These are phyloP conservation scores for Polyodon spathula DNA, from an alignment of 2,113 vertebrate species.

Conservation along the genomic window DNA sequence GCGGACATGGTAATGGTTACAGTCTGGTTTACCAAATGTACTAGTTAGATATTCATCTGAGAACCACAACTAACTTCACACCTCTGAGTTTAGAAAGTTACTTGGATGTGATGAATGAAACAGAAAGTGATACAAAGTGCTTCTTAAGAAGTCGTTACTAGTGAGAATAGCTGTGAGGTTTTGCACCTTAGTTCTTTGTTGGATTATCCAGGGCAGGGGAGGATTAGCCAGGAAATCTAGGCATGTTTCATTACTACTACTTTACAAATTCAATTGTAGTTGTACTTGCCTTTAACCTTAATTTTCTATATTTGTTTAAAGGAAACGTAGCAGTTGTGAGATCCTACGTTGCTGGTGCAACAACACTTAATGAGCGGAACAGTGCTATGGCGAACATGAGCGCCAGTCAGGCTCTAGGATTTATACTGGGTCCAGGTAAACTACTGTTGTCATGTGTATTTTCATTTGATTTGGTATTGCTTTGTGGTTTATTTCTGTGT, in stretches of 20 bases:
- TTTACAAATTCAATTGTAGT: not conserved
- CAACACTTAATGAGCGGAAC: slow-evolving; percentile 81
- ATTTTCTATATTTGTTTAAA: slow-evolving; percentile 26
- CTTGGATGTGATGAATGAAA: too few species aligned
- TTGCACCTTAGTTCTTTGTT: too few species aligned
- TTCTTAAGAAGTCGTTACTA: too few species aligned
- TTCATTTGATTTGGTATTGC: not conserved
- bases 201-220: not conserved
- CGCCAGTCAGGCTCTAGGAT: slow-evolving; percentile 86
- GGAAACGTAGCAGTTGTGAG: slow-evolving; percentile 89
- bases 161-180: too few species aligned
- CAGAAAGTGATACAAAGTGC: too few species aligned
- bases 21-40: not conserved
- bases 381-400: slow-evolving; percentile 90
- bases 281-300: not conserved
- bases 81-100: too few species aligned
- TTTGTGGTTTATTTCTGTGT: not conserved
- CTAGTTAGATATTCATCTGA: too few species aligned
- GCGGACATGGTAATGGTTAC: not conserved
- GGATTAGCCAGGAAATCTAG: not conserved
- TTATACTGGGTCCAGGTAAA: slow-evolving; percentile 91
- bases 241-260: not conserved
- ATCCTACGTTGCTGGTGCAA: slow-evolving; percentile 84
- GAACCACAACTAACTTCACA: too few species aligned
- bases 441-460: not conserved